Conservation (phyloP, 2,797 vertebrate genomes). For the Zenarchopterus dispar region DNA sequence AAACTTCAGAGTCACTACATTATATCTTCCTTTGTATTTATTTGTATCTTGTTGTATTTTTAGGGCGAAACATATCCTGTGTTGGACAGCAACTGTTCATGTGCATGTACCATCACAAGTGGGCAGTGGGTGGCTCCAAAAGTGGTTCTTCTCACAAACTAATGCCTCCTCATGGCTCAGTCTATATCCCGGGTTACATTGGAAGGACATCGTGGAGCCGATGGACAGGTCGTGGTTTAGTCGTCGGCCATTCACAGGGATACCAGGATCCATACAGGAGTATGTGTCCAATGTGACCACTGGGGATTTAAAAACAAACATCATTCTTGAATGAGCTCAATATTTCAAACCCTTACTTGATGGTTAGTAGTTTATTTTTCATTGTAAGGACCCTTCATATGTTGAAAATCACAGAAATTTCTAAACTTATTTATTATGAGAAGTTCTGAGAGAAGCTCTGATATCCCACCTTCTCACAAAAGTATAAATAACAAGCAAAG, state of each 20-base stretch:
- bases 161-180: constrained; percentile 94
- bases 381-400: not conserved
- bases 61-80: not conserved
- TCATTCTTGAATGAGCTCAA: not conserved
- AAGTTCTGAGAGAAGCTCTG: constrained; percentile 10
- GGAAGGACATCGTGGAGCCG: constrained; percentile 93
- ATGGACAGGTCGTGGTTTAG: constrained; percentile 95
- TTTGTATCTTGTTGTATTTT: not conserved
- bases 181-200: constrained; percentile 93
- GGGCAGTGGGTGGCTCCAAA: constrained; percentile 96
- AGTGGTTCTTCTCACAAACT: constrained; percentile 96
- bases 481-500: not conserved
- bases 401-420: constrained; percentile 31
- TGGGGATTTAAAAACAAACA: constrained; percentile 49
- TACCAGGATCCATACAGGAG: constrained; percentile 96
- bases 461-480: constrained; percentile 28
- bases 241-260: constrained; percentile 92
- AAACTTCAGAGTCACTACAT: too few species aligned
- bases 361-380: too few species aligned
- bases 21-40: too few species aligned
- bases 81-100: not conserved
- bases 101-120: constrained; percentile 91
- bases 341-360: too few species aligned
- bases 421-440: constrained; percentile 10
- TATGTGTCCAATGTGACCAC: constrained; percentile 97